These are phyloP conservation scores for Columba janthina DNA, from an alignment of 2,113 vertebrate species.

Conservation along the genomic window DNA sequence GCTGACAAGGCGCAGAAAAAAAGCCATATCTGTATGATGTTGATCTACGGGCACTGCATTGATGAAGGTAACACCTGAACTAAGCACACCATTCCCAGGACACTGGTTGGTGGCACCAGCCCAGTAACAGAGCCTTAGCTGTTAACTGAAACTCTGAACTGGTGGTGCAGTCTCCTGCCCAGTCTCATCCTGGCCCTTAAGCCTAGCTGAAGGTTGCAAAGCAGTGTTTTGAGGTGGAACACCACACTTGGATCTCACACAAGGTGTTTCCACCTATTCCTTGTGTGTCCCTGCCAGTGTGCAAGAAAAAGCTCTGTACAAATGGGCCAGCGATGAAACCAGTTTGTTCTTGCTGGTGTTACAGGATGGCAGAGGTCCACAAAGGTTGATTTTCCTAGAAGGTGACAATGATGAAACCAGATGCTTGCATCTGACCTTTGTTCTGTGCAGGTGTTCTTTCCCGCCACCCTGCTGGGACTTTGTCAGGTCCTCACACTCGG, in stretches of 20 bases:
- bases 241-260: background rate
- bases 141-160: background rate
- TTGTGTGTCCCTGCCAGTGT: background rate
- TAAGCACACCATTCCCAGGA: background rate
- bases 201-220: background rate
- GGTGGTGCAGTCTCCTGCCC: background rate
- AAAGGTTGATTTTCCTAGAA: background rate
- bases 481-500: background rate
- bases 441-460: background rate
- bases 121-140: background rate
- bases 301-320: background rate
- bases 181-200: background rate
- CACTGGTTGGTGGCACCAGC: too few relatives aligned
- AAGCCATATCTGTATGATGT: background rate
- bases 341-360: background rate
- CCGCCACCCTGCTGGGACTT: accelerated
- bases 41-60: accelerated
- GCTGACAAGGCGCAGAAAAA: background rate
- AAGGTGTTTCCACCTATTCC: background rate
- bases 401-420: background rate
- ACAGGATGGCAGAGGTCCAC: background rate
- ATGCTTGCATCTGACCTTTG: background rate
- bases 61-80: background rate
- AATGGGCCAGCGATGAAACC: background rate
- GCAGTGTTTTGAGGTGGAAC: background rate